Conservation (phyloP, 2,113 vertebrate species). For the Sylvilagus bachmani region DNA sequence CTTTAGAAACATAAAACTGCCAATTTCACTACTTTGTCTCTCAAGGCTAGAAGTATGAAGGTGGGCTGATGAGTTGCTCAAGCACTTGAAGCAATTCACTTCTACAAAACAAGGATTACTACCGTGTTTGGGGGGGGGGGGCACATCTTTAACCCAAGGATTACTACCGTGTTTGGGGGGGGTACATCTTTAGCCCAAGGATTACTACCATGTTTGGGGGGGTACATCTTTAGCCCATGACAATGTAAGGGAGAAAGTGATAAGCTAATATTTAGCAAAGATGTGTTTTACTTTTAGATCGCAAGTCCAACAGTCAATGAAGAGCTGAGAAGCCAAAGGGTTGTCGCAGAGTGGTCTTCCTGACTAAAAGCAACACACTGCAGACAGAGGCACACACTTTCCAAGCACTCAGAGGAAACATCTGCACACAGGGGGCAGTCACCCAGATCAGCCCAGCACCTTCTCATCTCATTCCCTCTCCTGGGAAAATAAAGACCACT, state of each 20-base stretch:
- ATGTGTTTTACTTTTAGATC: background rate
- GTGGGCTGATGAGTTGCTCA: background rate
- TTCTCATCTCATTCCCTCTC: background rate
- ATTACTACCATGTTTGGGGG: background rate
- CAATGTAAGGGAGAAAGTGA: background rate
- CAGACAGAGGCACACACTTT: background rate
- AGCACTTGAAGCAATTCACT: background rate
- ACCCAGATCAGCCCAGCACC: background rate
- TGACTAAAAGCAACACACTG: background rate
- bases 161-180: no score
- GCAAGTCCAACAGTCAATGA: conserved; percentile 13
- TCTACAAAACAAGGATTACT: background rate
- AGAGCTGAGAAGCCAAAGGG: conserved; percentile 26
- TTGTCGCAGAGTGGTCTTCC: background rate
- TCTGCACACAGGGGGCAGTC: background rate
- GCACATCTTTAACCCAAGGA: background rate
- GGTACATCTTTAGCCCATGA: background rate
- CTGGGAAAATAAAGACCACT: background rate
- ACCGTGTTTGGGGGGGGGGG: background rate
- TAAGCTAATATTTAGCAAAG: background rate
- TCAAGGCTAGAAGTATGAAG: conserved; percentile 45
- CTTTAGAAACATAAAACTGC: conserved; percentile 32
- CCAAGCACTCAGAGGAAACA: background rate
- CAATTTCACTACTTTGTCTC: background rate
- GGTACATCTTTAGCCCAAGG: background rate